phyloP scores from a whole-genome alignment of 1,140 invertebrate genomes.

The Bombus consobrinus region DNA sequence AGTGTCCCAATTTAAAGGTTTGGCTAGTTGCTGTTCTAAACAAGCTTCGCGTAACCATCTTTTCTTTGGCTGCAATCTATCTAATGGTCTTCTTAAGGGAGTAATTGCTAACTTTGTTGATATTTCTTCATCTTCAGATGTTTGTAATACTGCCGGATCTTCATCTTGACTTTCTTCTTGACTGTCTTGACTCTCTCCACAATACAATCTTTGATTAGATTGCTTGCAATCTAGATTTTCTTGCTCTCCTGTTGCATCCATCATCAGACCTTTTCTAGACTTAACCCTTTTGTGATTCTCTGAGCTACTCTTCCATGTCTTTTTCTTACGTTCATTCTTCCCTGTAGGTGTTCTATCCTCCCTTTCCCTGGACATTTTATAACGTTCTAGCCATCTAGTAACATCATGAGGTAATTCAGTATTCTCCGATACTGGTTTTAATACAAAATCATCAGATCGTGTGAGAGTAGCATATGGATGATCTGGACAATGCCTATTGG shows the following conservation, averaged over 20 bases:
- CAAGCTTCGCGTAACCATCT: conserved; percentile 86
- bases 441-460: conserved; percentile 83
- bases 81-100: conserved; percentile 75
- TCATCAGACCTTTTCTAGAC: conserved; percentile 79
- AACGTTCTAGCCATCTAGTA: conserved; percentile 84
- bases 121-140: conserved; percentile 76
- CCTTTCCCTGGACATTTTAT: conserved; percentile 79
- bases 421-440: conserved; percentile 82
- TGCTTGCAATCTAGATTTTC: conserved; percentile 76
- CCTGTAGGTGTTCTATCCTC: conserved; percentile 82
- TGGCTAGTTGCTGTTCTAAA: conserved; percentile 82
- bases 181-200: conserved; percentile 69
- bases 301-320: conserved; percentile 76
- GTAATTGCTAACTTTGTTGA: conserved; percentile 72
- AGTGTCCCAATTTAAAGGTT: conserved; percentile 80
- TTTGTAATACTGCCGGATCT: conserved; percentile 74
- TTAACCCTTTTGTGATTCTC: conserved; percentile 76
- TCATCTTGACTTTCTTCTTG: conserved; percentile 81
- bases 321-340: conserved; percentile 79
- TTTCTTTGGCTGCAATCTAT: conserved; percentile 85
- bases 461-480: conserved; percentile 85
- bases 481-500: conserved; percentile 89
- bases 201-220: conserved; percentile 73
- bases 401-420: conserved; percentile 84
- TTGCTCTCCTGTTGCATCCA: conserved; percentile 78